A percentile compares a stretch with the other conserved stretches of the same genome.
Evolutionary conservation across 2,797 vertebrate species (phyloP).

Genomic region (Aselliscus stoliczkanus): DNA sequence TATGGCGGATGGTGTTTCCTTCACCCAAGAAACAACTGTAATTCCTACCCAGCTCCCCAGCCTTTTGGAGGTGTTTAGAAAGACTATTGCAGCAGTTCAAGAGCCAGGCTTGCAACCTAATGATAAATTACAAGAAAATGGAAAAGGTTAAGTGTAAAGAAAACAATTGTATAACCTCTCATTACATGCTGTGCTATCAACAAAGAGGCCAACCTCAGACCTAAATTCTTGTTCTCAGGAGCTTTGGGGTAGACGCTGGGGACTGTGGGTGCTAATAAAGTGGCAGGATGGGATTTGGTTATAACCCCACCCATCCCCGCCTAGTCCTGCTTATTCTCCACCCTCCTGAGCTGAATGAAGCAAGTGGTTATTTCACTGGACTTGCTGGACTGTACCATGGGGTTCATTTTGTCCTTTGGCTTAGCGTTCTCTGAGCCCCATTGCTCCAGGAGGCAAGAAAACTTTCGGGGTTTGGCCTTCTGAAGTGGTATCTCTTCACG

Average conservation of each 20-base stretch:
- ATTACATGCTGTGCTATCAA: slow-evolving; percentile 24
- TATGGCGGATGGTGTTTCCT: slow-evolving; percentile 79
- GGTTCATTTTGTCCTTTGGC: background rate
- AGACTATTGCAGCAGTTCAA: slow-evolving; percentile 35
- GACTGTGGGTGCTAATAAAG: background rate
- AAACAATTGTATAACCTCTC: slow-evolving; percentile 29
- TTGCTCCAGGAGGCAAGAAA: background rate
- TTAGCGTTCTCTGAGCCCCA: background rate
- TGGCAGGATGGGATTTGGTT: background rate
- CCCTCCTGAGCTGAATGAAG: background rate
- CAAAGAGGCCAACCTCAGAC: slow-evolving; percentile 8
- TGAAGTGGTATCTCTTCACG: background rate
- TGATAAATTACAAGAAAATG: slow-evolving; percentile 60
- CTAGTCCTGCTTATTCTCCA: too few relatives aligned
- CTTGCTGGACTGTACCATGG: accelerated
- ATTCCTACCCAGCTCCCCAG: background rate
- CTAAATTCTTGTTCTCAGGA: slow-evolving; percentile 42
- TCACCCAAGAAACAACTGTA: slow-evolving; percentile 65
- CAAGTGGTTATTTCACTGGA: background rate
- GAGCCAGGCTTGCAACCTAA: slow-evolving; percentile 46
- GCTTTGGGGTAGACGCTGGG: slow-evolving; percentile 27
- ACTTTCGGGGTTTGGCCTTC: background rate
- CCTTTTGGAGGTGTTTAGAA: slow-evolving; percentile 28
- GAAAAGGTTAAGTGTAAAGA: slow-evolving; percentile 42
- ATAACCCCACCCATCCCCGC: too few relatives aligned